Conservation (phyloP, 2,113 vertebrate species). For the Salvelinus namaycush region DNA sequence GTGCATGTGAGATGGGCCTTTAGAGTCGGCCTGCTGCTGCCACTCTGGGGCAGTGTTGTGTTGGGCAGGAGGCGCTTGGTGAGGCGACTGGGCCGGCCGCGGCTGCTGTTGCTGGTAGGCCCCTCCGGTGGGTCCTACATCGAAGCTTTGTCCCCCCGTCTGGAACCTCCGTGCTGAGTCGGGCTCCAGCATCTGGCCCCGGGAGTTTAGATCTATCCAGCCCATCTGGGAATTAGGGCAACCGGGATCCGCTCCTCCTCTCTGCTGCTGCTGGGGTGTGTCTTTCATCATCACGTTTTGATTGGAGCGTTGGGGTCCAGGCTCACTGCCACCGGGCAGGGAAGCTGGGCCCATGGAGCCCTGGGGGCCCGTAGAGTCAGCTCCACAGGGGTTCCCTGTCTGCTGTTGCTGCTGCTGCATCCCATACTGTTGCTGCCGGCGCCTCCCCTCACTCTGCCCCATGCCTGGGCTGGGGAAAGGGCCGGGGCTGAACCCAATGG, state of each 20-base stretch:
- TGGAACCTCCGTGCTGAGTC: slow-evolving; percentile 65
- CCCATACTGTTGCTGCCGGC: slow-evolving; percentile 54
- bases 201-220: slow-evolving; percentile 82
- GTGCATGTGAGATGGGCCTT: slow-evolving; percentile 54
- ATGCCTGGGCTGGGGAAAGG: slow-evolving; percentile 64
- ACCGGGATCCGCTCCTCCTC: slow-evolving; percentile 16
- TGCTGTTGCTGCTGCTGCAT: slow-evolving; percentile 47
- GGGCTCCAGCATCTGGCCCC: slow-evolving; percentile 73
- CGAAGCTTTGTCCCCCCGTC: slow-evolving; percentile 52
- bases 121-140: slow-evolving; percentile 48
- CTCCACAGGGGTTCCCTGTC: slow-evolving; percentile 36
- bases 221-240: slow-evolving; percentile 61
- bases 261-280: background rate
- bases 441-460: slow-evolving; percentile 59
- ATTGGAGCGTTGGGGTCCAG: background rate
- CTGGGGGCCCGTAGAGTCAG: slow-evolving; percentile 32
- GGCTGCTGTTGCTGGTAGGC: slow-evolving; percentile 62
- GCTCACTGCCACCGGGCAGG: background rate
- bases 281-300: background rate
- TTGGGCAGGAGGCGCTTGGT: slow-evolving; percentile 62
- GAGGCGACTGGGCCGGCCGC: slow-evolving; percentile 43
- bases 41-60: slow-evolving; percentile 74
- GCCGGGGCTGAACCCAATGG: slow-evolving; percentile 52
- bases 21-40: slow-evolving; percentile 69
- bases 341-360: background rate